Conservation (phyloP, 1,140 invertebrate genomes). For the Intoshia linei region DNA sequence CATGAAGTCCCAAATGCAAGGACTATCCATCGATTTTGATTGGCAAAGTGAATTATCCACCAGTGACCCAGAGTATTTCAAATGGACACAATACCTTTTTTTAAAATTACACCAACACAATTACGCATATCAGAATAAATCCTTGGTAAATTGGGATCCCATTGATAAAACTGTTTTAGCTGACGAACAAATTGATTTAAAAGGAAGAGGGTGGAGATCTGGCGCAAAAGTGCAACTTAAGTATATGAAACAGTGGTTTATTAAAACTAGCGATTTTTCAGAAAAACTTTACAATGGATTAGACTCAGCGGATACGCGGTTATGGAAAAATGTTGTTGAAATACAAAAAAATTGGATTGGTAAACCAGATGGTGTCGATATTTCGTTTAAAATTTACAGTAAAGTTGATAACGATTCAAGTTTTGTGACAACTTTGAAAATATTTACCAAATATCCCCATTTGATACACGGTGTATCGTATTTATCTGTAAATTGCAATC, state of each 20-base stretch:
- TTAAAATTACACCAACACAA: constrained; percentile 48
- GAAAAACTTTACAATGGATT: constrained; percentile 35
- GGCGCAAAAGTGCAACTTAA: constrained; percentile 68
- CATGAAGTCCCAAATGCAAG: constrained; percentile 53
- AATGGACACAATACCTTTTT: constrained; percentile 80
- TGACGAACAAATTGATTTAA: constrained; percentile 70
- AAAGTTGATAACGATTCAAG: constrained; percentile 10
- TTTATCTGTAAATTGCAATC: too few relatives aligned
- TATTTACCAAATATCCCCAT: constrained; percentile 47
- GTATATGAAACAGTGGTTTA: constrained; percentile 64
- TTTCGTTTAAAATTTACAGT: constrained; percentile 34
- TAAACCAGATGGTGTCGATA: constrained; percentile 41
- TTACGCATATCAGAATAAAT: constrained; percentile 48
- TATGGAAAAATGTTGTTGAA: constrained; percentile 46
- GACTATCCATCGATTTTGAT: constrained; percentile 55
- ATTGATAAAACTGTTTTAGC: constrained; percentile 80
- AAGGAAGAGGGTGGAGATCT: constrained; percentile 70
- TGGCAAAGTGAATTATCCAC: constrained; percentile 39
- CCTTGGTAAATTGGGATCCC: constrained; percentile 89
- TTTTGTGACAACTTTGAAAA: constrained; percentile 21
- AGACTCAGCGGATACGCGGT: constrained; percentile 23
- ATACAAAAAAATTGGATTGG: constrained; percentile 83
- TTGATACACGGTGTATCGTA: constrained; percentile 31
- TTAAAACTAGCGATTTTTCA: constrained; percentile 55
- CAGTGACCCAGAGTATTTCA: constrained; percentile 27